These are phyloP conservation scores for Galago senegalensis DNA, from an alignment of 2,797 vertebrate genomes.

Conservation along the genomic window DNA sequence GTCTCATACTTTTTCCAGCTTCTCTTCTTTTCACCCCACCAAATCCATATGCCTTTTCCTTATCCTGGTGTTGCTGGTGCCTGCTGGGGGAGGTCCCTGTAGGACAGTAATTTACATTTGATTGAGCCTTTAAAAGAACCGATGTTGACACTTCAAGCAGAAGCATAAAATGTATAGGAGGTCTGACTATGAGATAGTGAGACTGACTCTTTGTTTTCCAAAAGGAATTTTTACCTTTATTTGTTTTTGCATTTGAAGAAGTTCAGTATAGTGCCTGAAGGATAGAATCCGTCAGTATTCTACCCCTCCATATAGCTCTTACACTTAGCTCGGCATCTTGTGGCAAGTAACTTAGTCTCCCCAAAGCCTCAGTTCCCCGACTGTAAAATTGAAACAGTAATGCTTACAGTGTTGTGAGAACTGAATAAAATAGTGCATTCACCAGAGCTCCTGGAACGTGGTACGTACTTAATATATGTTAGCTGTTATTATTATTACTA, in stretches of 20 bases:
- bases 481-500: background rate
- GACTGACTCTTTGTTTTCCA: background rate
- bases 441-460: conserved; percentile 16
- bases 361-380: fast-evolving
- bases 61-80: background rate
- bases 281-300: background rate
- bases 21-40: background rate
- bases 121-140: background rate
- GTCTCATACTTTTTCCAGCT: background rate
- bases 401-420: background rate
- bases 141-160: background rate
- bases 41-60: background rate
- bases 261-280: background rate
- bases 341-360: background rate
- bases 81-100: background rate
- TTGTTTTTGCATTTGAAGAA: background rate
- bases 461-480: background rate
- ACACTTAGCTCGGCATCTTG: background rate
- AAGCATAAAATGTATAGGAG: background rate
- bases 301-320: background rate
- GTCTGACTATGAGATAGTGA: background rate
- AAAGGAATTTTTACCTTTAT: background rate
- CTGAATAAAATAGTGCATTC: background rate
- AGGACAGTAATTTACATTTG: background rate
- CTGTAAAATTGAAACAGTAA: background rate